A percentile compares a stretch with the other conserved stretches of the same genome.
These are phyloP conservation scores for Potamarius usumacintae DNA, from an alignment of 2,113 vertebrate genomes.

Conservation along the genomic window DNA sequence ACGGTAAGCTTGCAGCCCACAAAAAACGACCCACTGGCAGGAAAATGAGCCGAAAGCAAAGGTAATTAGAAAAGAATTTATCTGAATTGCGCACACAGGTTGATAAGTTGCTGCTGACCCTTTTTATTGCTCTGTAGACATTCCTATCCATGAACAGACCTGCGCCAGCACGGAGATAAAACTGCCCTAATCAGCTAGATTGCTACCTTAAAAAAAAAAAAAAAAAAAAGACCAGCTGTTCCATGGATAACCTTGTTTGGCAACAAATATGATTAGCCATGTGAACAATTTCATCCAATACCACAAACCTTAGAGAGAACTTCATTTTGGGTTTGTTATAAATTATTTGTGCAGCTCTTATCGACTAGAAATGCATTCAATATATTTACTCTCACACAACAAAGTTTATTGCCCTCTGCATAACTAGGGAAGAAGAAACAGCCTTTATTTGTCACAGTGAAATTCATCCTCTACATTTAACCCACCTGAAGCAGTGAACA, in stretches of 20 bases:
- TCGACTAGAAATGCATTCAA: neutral
- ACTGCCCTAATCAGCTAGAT: constrained; percentile 51
- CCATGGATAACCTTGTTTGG: constrained; percentile 28
- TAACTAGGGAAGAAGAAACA: too few relatives aligned
- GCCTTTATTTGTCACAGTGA: too few relatives aligned
- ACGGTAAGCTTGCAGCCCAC: neutral
- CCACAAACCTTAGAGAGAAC: neutral
- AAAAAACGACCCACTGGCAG: constrained; percentile 27
- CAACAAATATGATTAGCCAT: constrained; percentile 31
- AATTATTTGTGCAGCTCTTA: neutral
- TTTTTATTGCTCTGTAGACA: constrained; percentile 46
- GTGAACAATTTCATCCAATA: constrained; percentile 37
- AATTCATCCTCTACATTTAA: too few relatives aligned
- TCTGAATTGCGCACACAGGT: constrained; percentile 30
- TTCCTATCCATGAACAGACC: constrained; percentile 41
- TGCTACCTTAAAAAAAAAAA: constrained; percentile 7
- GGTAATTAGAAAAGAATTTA: constrained; percentile 36
- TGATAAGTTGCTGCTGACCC: constrained; percentile 49
- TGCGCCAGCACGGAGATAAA: constrained; percentile 39
- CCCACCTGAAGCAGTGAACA: too few relatives aligned
- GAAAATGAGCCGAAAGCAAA: constrained; percentile 17
- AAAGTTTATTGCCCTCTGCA: neutral
- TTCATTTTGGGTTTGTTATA: constrained; percentile 32
- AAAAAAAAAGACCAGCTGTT: constrained; percentile 28
- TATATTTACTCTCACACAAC: neutral